These are phyloP conservation scores for Allygus modestus DNA, from an alignment of 2,888 invertebrate species.

Conservation along the genomic window DNA sequence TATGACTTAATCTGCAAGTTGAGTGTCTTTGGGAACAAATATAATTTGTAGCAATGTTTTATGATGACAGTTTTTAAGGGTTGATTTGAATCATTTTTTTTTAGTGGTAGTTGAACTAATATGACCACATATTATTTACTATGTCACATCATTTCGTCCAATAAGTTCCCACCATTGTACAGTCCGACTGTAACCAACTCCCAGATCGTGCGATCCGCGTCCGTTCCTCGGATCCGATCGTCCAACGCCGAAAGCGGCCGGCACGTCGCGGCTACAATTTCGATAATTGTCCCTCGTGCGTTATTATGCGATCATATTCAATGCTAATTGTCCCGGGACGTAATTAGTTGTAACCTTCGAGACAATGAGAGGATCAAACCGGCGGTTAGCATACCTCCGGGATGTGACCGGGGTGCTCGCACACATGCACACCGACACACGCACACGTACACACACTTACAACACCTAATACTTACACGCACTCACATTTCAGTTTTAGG, in stretches of 20 bases:
- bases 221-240: not conserved
- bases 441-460: too few relatives aligned
- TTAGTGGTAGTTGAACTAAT: too few relatives aligned
- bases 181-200: too few relatives aligned
- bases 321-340: conserved; percentile 56
- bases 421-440: not conserved
- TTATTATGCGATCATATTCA: conserved; percentile 59
- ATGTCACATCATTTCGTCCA: not conserved
- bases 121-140: too few relatives aligned
- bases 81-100: too few relatives aligned
- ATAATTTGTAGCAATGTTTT: too few relatives aligned
- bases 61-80: too few relatives aligned
- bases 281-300: conserved; percentile 56
- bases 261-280: conserved; percentile 56
- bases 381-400: conserved; percentile 53
- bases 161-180: not conserved
- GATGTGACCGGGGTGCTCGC: conserved; percentile 27
- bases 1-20: too few relatives aligned
- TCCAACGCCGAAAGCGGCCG: conserved; percentile 15
- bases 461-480: too few relatives aligned
- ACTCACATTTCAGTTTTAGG: too few relatives aligned
- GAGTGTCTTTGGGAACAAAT: too few relatives aligned
- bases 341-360: conserved; percentile 57
- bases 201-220: too few relatives aligned
- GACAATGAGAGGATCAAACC: conserved; percentile 58